phyloP scores from a whole-genome alignment of 1,140 invertebrate genomes.

The Drosophila kohkoa region DNA sequence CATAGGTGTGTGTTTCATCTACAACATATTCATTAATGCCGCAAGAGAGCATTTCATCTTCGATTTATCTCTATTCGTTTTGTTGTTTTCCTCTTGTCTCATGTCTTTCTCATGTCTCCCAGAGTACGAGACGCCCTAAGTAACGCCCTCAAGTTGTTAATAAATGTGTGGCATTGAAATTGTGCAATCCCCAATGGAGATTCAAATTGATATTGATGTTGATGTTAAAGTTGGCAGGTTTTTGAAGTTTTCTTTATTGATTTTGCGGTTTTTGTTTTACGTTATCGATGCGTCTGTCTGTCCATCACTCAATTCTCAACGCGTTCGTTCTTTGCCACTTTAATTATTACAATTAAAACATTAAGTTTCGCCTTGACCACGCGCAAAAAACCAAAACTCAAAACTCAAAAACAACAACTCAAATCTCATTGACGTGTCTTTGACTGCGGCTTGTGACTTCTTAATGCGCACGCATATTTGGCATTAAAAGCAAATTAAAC shows the following conservation, averaged over 20 bases:
- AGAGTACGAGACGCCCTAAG: slow-evolving; percentile 53
- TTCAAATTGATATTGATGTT: slow-evolving; percentile 61
- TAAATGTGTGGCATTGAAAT: slow-evolving; percentile 72
- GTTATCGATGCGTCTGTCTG: slow-evolving; percentile 17
- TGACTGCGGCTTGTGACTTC: slow-evolving; percentile 30
- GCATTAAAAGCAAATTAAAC: slow-evolving; percentile 52
- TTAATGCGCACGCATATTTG: slow-evolving; percentile 51
- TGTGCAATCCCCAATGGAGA: slow-evolving; percentile 61
- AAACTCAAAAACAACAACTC: slow-evolving; percentile 17
- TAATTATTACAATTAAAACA: slow-evolving; percentile 76
- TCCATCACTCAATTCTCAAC: slow-evolving; percentile 53
- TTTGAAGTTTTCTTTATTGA: slow-evolving; percentile 48
- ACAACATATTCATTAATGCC: neutral
- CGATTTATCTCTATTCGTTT: neutral
- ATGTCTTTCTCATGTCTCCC: slow-evolving; percentile 24
- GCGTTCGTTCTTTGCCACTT: slow-evolving; percentile 65
- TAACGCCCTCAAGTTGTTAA: slow-evolving; percentile 70
- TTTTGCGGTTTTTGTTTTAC: slow-evolving; percentile 27
- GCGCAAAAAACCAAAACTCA: slow-evolving; percentile 11
- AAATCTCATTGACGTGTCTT: slow-evolving; percentile 47
- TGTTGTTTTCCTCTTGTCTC: slow-evolving; percentile 21
- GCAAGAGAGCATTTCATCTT: slow-evolving; percentile 6
- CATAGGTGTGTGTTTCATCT: neutral
- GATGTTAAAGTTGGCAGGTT: slow-evolving; percentile 26
- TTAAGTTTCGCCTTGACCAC: slow-evolving; percentile 60